Percentiles rank a stretch among this genome's conserved stretches.
phyloP scores from a whole-genome alignment of 2,113 vertebrate species.

The Anarhynchus alexandrinus region DNA sequence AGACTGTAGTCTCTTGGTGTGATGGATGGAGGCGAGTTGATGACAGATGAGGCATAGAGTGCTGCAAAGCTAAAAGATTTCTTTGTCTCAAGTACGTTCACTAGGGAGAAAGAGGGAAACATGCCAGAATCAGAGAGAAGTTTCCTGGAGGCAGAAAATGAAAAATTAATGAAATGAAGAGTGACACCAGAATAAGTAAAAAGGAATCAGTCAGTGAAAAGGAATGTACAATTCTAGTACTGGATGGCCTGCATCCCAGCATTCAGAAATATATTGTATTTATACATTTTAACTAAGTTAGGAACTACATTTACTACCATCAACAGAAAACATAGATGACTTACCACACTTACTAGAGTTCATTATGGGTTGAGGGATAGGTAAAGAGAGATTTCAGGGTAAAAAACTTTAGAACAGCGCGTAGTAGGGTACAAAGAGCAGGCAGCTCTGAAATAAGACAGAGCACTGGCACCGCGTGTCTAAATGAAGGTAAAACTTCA shows the following conservation, averaged over 20 bases:
- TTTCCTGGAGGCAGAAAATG: constrained; percentile 71
- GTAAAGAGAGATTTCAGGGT: neutral
- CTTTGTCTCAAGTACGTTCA: constrained; percentile 65
- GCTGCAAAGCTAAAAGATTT: constrained; percentile 66
- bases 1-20: constrained; percentile 35
- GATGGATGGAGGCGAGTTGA: constrained; percentile 56
- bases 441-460: neutral
- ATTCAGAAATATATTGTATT: neutral
- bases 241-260: neutral
- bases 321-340: neutral
- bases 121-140: constrained; percentile 66
- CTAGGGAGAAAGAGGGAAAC: constrained; percentile 59
- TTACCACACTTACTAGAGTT: neutral
- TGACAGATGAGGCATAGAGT: constrained; percentile 62
- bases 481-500: neutral
- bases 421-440: neutral
- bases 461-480: neutral
- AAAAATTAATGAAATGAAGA: constrained; percentile 71
- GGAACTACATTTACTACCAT: neutral
- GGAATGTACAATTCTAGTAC: neutral
- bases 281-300: neutral
- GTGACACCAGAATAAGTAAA: constrained; percentile 65
- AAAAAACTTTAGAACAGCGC: neutral
- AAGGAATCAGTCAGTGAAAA: constrained; percentile 49
- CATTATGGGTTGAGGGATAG: neutral